Percentiles rank a stretch among this genome's conserved stretches.
Evolutionary conservation across 2,797 vertebrate species (phyloP).

Genomic region (Chiloscyllium punctatum): DNA sequence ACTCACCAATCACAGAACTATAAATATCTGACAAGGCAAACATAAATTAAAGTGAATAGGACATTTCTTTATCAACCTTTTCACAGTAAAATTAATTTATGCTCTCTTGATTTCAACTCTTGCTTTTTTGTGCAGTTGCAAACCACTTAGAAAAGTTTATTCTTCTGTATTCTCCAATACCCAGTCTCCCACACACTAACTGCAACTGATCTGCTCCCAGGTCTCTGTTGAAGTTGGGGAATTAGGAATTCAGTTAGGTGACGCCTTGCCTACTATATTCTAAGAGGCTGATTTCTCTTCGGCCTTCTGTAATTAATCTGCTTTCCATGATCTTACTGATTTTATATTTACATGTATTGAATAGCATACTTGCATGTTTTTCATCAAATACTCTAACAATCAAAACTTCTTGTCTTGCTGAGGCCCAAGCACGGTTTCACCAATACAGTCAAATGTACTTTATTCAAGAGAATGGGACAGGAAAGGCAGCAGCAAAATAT

Average conservation of each 20-base stretch:
- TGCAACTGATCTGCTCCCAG: not conserved
- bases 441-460: not conserved
- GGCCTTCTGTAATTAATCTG: not conserved
- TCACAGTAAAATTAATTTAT: not conserved
- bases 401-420: not conserved
- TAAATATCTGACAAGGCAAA: constrained; percentile 71
- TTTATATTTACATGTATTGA: not conserved
- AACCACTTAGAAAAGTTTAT: not conserved
- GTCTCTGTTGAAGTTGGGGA: not conserved
- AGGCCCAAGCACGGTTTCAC: not conserved
- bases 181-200: not conserved
- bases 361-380: not conserved
- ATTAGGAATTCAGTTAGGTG: not conserved
- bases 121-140: not conserved
- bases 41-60: not conserved
- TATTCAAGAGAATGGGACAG: not conserved
- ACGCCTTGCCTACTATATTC: no score
- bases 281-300: not conserved
- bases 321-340: not conserved
- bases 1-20: constrained; percentile 73
- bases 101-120: not conserved
- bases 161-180: not conserved
- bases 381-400: not conserved
- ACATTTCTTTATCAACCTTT: not conserved
- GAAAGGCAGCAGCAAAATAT: not conserved